Evolutionary conservation across 2,888 invertebrate species (phyloP), one percentile per base, ranked within the genome.

Genomic region (Rhyacophila evoluta): DNA sequence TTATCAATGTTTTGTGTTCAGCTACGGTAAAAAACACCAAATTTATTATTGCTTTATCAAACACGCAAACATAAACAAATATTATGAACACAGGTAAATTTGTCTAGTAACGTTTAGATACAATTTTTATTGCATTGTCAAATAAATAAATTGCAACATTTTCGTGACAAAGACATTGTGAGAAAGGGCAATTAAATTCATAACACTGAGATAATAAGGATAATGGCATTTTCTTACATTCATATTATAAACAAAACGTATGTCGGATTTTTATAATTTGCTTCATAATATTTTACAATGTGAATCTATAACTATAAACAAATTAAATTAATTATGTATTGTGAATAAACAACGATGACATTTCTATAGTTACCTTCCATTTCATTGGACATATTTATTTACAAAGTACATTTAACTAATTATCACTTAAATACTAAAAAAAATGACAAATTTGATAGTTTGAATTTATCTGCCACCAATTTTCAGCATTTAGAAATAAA

Each of bases 201-300:
- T 39, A 6, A 55, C 55, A 41, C 41, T 15, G 55, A 19, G 55
- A 19, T 55, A 19, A 55, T 55, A 25, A 25, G 19, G 19, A 19
- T 55, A 55, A 55, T 55, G 55, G 55, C 55, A 55, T 55, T 55
- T 33, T 55, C 55, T 55, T 55, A 55, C 55, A 55, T 55, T 19
- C 19, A 19, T 55, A 55, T 55, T 25, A 55, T 19, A 19, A 55
- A 55, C 19, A 55, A 6, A 55, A 55, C 55, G 19, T 55, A 19
- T n/a, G n/a, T n/a, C n/a, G n/a, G 55, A 19, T 55, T 25, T 55
- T 19, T 25, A 55, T 55, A 55, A 55, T 55, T 55, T 55, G 12
- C 25, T 55, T 25, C 10, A 19, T 55, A 55, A 55, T 33, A 19
- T 19, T 55, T 55, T 55, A 55, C 55, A 55, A 55, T 55, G 55